Conservation (phyloP, 2,113 vertebrate genomes). For the Eudyptes chrysolophus region DNA sequence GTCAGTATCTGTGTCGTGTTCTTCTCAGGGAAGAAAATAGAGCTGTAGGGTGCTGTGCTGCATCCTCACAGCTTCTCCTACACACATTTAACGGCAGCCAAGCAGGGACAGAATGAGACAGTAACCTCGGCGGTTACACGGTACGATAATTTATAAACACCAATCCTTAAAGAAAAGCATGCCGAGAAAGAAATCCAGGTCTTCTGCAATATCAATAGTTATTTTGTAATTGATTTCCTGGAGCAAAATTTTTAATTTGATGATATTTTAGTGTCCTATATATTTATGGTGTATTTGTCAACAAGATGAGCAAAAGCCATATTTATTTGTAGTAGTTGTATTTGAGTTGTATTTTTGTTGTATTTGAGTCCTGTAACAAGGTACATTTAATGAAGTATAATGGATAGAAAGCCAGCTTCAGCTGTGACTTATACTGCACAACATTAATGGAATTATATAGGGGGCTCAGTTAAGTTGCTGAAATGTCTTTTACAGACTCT, state of each 20-base stretch:
- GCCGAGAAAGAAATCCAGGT: neutral
- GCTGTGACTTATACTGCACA: fast-evolving
- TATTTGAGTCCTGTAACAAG: neutral
- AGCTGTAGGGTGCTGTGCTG: neutral
- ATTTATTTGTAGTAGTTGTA: neutral
- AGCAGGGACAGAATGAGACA: neutral
- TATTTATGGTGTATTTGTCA: neutral
- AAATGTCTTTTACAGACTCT: neutral
- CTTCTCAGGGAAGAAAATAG: neutral
- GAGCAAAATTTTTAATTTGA: neutral
- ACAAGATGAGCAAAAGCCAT: neutral
- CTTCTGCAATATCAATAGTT: neutral
- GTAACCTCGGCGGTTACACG: neutral
- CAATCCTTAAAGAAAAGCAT: neutral
- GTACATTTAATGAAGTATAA: neutral
- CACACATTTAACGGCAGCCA: neutral
- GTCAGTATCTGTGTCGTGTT: neutral
- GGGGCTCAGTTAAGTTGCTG: neutral
- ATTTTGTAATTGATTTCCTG: neutral
- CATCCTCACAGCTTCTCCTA: neutral
- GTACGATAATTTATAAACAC: neutral
- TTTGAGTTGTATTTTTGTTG: neutral
- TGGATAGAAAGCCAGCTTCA: fast-evolving
- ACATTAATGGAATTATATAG: fast-evolving
- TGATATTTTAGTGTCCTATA: neutral